Percentiles rank a stretch among this genome's conserved stretches.
phyloP scores from a whole-genome alignment of 2,888 invertebrate genomes.

The Scaeva pyrastri region DNA sequence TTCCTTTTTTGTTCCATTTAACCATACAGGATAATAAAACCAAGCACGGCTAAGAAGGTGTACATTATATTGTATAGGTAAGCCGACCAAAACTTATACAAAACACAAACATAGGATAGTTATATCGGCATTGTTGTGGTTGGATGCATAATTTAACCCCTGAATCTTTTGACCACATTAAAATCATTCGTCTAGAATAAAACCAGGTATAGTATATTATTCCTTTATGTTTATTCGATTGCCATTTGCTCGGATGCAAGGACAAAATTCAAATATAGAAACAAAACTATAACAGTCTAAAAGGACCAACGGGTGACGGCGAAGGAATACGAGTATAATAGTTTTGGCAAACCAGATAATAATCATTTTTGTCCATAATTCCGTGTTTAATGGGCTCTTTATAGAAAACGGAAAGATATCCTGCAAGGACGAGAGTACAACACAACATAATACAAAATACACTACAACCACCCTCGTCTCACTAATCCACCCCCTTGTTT shows the following conservation, averaged over 20 bases:
- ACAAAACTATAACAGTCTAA: background rate
- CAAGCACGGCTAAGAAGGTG: background rate
- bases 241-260: background rate
- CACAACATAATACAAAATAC: too few relatives aligned
- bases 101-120: background rate
- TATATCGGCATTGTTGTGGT: slow-evolving; percentile 18
- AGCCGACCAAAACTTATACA: background rate
- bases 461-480: background rate
- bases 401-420: slow-evolving; percentile 24
- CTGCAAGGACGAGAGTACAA: too few relatives aligned
- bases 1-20: background rate
- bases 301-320: background rate
- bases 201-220: background rate
- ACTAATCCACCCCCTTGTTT: slow-evolving; percentile 8
- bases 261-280: background rate
- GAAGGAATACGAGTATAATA: too few relatives aligned
- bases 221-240: background rate
- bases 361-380: slow-evolving; percentile 70
- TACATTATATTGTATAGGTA: background rate
- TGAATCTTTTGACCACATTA: slow-evolving; percentile 24
- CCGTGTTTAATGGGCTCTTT: slow-evolving; percentile 63
- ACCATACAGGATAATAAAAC: background rate
- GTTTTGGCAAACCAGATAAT: slow-evolving; percentile 41
- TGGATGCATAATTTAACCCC: slow-evolving; percentile 32
- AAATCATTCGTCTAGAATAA: slow-evolving; percentile 22